These are phyloP conservation scores for Hipposideros armiger DNA, from an alignment of 2,113 vertebrate genomes.

Conservation along the genomic window DNA sequence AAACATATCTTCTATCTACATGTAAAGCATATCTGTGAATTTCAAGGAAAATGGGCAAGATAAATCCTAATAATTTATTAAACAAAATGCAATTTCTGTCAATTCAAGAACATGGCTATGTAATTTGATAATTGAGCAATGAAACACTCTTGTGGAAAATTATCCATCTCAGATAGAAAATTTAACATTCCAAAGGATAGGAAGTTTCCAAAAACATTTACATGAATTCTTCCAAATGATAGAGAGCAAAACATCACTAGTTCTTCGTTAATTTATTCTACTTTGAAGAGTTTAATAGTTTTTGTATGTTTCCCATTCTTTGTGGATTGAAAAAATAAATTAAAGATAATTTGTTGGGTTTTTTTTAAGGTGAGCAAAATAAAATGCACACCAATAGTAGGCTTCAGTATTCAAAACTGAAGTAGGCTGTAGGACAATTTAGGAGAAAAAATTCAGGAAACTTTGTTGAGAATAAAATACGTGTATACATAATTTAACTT, in stretches of 20 bases:
- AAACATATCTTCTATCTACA: neutral
- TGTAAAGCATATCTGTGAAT: neutral
- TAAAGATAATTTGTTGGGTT: neutral
- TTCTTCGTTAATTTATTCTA: neutral
- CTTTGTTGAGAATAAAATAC: neutral
- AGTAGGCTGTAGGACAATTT: neutral
- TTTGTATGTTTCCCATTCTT: neutral
- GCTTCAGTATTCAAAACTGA: neutral
- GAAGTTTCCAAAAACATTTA: neutral
- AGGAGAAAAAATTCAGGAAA: neutral
- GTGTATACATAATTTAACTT: neutral
- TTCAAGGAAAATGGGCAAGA: neutral
- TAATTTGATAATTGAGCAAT: neutral
- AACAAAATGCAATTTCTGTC: neutral
- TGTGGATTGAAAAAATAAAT: neutral
- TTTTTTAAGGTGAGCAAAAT: neutral
- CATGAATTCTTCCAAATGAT: neutral
- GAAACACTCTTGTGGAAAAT: neutral
- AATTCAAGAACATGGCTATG: neutral
- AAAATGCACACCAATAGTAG: neutral
- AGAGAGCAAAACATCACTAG: neutral
- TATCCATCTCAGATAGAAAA: neutral
- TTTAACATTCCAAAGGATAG: constrained; percentile 10
- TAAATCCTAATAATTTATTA: neutral
- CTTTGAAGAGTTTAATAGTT: constrained; percentile 31